These are phyloP conservation scores for Pseudoatta argentina DNA, from an alignment of 1,140 invertebrate genomes.

Conservation along the genomic window DNA sequence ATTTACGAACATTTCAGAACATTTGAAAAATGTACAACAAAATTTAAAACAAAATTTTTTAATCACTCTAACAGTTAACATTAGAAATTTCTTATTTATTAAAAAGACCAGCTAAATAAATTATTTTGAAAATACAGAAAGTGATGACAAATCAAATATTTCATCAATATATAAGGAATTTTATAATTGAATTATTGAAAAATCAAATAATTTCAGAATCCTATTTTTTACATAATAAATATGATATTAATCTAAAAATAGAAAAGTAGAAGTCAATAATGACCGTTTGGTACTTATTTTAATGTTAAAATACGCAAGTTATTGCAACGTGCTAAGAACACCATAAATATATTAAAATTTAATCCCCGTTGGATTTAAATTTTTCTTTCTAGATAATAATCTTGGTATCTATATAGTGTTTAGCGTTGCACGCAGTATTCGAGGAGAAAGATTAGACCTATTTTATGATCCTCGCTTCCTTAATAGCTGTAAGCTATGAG, in stretches of 20 bases:
- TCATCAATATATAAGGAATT: no score
- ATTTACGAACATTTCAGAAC: neutral
- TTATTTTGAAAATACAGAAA: no score
- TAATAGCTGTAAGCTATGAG: conserved; percentile 9
- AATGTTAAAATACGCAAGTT: neutral
- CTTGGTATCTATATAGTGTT: neutral
- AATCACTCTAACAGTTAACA: neutral
- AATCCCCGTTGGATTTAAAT: neutral
- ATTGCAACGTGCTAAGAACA: neutral
- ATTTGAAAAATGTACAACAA: neutral
- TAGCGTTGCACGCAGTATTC: neutral
- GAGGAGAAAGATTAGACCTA: conserved; percentile 16
- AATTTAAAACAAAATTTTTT: neutral
- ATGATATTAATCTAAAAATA: no score
- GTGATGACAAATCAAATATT: no score
- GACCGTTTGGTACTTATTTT: no score
- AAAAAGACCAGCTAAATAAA: no score
- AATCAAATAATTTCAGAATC: no score
- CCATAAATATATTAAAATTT: neutral
- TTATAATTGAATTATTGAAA: no score
- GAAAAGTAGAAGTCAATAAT: no score
- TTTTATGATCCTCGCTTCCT: conserved; percentile 14
- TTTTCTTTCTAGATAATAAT: neutral
- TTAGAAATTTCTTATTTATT: no score
- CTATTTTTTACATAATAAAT: no score